These are phyloP conservation scores for Fistularia commersonii DNA, from an alignment of 2,797 vertebrate genomes.

Conservation along the genomic window DNA sequence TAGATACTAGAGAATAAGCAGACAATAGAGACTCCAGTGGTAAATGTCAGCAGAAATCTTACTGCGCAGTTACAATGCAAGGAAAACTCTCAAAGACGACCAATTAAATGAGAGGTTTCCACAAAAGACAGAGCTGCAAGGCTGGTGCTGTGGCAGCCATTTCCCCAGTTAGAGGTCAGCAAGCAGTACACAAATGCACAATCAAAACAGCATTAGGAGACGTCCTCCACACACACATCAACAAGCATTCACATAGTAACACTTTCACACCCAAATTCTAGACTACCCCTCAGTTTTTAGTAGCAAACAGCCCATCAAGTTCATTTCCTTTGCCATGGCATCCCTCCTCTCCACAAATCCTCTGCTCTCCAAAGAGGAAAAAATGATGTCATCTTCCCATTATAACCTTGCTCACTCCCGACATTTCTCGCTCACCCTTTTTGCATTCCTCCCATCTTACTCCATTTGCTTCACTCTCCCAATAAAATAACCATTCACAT, in stretches of 20 bases:
- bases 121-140: conserved; percentile 26
- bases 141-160: conserved; percentile 23
- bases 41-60: conserved; percentile 8
- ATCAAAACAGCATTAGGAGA: background rate
- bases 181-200: conserved; percentile 18
- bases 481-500: conserved; percentile 33
- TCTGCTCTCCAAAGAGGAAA: conserved; percentile 38
- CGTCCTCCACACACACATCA: conserved; percentile 14
- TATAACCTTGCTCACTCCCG: conserved; percentile 32
- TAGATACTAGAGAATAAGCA: conserved; percentile 22
- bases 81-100: conserved; percentile 25
- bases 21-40: conserved; percentile 5
- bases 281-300: conserved; percentile 35
- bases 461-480: conserved; percentile 37
- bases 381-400: conserved; percentile 54
- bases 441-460: conserved; percentile 33
- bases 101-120: conserved; percentile 43
- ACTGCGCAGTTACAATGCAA: conserved; percentile 20
- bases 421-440: conserved; percentile 24
- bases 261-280: conserved; percentile 4
- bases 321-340: conserved; percentile 46
- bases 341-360: conserved; percentile 32
- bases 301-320: conserved; percentile 64
- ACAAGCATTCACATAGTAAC: conserved; percentile 25
- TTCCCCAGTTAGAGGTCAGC: conserved; percentile 2